phyloP scores from a whole-genome alignment of 1,140 invertebrate species.

The Atta texana region DNA sequence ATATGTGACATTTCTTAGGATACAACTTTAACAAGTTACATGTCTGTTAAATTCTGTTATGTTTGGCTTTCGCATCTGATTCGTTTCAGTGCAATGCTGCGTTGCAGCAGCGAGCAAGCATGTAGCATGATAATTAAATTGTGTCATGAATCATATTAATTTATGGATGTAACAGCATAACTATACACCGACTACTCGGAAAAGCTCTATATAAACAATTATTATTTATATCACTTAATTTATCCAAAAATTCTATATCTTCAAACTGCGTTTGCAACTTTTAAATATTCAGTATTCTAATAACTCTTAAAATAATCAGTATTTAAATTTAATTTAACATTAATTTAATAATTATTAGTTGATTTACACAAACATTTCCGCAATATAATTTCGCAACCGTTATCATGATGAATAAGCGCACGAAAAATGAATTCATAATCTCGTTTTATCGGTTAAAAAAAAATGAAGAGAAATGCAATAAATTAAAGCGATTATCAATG shows the following conservation, averaged over 20 bases:
- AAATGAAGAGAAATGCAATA: not conserved
- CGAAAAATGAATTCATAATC: slow-evolving; percentile 63
- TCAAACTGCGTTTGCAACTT: not conserved
- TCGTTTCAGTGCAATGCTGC: slow-evolving; percentile 20
- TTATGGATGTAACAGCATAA: slow-evolving; percentile 37
- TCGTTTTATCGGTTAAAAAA: slow-evolving; percentile 5
- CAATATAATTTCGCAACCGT: slow-evolving; percentile 29
- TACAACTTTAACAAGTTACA: slow-evolving; percentile 1
- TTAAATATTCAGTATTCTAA: not conserved
- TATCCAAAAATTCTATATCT: not conserved
- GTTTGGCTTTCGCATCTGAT: slow-evolving; percentile 30
- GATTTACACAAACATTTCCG: slow-evolving; percentile 12
- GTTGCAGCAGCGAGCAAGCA: not conserved
- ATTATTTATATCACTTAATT: slow-evolving; percentile 3
- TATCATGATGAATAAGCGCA: slow-evolving; percentile 20
- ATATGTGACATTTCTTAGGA: not conserved
- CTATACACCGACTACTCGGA: not conserved
- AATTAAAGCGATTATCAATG: slow-evolving; percentile 64
- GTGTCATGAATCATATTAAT: slow-evolving; percentile 49
- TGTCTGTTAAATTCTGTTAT: slow-evolving; percentile 39
- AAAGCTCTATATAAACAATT: not conserved
- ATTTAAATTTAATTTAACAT: not conserved
- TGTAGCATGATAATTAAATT: slow-evolving; percentile 51
- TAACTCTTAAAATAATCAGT: not conserved
- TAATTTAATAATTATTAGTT: not conserved